These are phyloP conservation scores for Tachycineta bicolor DNA, from an alignment of 2,113 vertebrate species.

Conservation along the genomic window DNA sequence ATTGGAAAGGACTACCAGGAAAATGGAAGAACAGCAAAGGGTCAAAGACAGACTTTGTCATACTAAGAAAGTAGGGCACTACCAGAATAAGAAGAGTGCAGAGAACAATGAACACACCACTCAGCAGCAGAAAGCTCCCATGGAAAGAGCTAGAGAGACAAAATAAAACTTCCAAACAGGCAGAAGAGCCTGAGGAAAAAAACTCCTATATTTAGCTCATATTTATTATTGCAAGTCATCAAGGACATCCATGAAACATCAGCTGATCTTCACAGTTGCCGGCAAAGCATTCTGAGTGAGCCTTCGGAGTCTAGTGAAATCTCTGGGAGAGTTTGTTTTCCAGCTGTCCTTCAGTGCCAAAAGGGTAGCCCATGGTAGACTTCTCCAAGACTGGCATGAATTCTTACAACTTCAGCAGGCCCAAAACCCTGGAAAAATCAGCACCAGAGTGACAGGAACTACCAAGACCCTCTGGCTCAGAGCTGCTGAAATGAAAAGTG, in stretches of 20 bases:
- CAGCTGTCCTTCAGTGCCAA: not conserved
- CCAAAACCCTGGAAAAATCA: not conserved
- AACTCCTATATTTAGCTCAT: fast-evolving
- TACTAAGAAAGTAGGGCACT: not conserved
- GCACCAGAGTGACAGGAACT: not conserved
- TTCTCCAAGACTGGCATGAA: not conserved
- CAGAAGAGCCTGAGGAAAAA: not conserved
- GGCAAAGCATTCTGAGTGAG: not conserved
- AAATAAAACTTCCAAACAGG: not conserved
- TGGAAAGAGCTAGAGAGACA: not conserved
- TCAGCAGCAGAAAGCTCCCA: not conserved
- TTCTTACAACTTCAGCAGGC: not conserved
- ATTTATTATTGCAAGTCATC: not conserved
- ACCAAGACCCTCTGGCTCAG: not conserved
- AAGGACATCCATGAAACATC: not conserved
- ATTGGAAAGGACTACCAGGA: not conserved
- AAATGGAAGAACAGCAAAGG: not conserved
- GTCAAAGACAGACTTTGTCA: not conserved
- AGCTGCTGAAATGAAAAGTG: not conserved
- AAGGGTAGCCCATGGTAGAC: not conserved
- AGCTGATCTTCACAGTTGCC: not conserved
- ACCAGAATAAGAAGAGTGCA: not conserved
- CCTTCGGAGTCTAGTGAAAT: not conserved
- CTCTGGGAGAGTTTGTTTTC: not conserved
- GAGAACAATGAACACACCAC: not conserved